These are phyloP conservation scores for Desmophyllum pertusum DNA, from an alignment of 92 coral and sea anemone species.

Conservation along the genomic window DNA sequence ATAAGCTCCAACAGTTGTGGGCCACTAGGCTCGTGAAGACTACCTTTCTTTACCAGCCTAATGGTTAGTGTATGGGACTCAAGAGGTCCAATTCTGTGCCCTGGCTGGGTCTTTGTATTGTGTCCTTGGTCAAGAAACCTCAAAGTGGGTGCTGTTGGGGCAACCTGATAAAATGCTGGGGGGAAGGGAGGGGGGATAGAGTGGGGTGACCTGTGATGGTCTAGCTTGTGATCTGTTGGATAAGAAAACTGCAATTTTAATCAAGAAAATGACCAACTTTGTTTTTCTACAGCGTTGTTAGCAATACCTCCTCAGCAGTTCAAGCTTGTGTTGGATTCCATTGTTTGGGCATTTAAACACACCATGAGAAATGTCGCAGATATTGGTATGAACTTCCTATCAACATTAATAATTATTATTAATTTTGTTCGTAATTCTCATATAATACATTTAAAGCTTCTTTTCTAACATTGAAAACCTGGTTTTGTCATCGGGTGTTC, in stretches of 20 bases:
- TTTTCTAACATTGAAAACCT: neutral
- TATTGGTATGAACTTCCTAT: slow-evolving; percentile 65
- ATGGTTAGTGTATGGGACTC: neutral
- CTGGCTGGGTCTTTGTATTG: neutral
- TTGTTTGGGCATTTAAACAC: slow-evolving; percentile 98
- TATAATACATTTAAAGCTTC: too few relatives aligned
- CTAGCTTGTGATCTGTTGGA: too few relatives aligned
- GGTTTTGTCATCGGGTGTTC: too few relatives aligned
- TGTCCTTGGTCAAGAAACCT: neutral
- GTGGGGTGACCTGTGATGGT: too few relatives aligned
- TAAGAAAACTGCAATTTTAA: neutral
- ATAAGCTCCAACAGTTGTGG: too few relatives aligned
- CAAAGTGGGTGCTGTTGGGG: neutral
- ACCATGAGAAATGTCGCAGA: slow-evolving; percentile 99
- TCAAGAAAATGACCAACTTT: neutral
- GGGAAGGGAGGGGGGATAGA: too few relatives aligned
- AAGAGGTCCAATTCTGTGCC: neutral
- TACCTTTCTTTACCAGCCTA: too few relatives aligned
- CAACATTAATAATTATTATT: neutral
- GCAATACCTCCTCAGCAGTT: slow-evolving; percentile 93
- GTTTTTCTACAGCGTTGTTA: slow-evolving; percentile 69
- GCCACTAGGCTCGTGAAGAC: too few relatives aligned
- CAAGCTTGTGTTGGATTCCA: slow-evolving; percentile 95
- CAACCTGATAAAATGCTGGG: neutral
- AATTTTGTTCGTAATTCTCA: neutral